Evolutionary conservation across 1,140 invertebrate genomes (phyloP).

Genomic region (Venustaconcha ellipsiformis): DNA sequence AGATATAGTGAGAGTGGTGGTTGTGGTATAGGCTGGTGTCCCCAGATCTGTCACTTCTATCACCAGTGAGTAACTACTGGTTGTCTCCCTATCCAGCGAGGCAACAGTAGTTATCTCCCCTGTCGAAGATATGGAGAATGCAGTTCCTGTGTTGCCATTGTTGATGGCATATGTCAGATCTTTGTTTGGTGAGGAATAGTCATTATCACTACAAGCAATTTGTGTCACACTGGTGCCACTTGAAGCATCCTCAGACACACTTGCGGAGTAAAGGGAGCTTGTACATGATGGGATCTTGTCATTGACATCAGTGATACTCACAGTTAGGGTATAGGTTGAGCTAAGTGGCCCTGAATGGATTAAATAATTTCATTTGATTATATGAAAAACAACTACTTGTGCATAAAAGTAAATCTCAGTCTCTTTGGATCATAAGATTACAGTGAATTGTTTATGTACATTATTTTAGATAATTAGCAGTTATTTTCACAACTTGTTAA

Average conservation of each 20-base stretch:
- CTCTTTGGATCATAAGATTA: too few relatives aligned
- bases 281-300: constrained; percentile 13
- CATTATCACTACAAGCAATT: constrained; percentile 32
- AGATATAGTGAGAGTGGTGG: constrained; percentile 27
- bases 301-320: constrained; percentile 19
- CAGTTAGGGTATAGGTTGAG: constrained; percentile 10
- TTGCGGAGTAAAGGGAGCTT: constrained; percentile 23
- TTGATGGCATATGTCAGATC: constrained; percentile 29
- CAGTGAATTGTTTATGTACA: too few relatives aligned
- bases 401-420: too few relatives aligned
- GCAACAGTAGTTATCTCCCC: constrained; percentile 31
- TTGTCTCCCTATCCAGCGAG: constrained; percentile 42
- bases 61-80: constrained; percentile 27
- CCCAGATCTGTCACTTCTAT: constrained; percentile 39
- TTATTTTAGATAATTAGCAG: too few relatives aligned
- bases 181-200: constrained; percentile 28
- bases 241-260: constrained; percentile 29
- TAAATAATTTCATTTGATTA: too few relatives aligned
- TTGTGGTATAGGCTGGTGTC: constrained; percentile 21
- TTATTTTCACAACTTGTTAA: too few relatives aligned
- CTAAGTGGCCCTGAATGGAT: constrained; percentile 9
- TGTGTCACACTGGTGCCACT: constrained; percentile 17
- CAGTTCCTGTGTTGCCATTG: constrained; percentile 31
- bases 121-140: constrained; percentile 19
- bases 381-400: too few relatives aligned